Base-by-base conservation (phyloP, 2,888 invertebrate species). In the Cepaea hortensis region DNA sequence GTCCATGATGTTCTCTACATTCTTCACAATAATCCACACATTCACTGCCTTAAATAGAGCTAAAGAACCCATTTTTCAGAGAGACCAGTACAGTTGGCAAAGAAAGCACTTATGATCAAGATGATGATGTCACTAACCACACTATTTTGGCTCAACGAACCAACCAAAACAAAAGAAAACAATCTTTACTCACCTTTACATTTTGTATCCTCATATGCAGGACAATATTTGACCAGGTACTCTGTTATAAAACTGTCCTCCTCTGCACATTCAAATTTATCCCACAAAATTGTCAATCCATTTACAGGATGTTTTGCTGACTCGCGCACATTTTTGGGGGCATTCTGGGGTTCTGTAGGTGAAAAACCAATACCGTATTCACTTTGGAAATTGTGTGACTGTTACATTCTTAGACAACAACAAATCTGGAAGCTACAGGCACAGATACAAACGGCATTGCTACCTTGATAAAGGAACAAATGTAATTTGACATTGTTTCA, bases 181-280 rank as follows among this genome's bases (percentile, higher is more conserved):
- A 55, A 55, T 35, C 35, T 62, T 6, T 23, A 73, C 73, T 50
- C 15, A 85, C 85, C 85, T 5, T 9, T 46, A 50, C 85, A 85
- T 48, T 13, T 85, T 6, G 3, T 46, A 20, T 18, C n/a, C n/a
- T 76, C 68, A 50, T 46, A 18, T 3, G 50, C 20, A 35, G 76
- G 48, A 68, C 85, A 85, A 23, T 77, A 85, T 18, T 18, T 76
- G 50, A 85, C 85, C 50, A 77, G n/a, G 23, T 85, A 85, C 48
- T 85, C 79, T 68, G 68, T 79, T 15, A 85, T 79, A 55, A 68
- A 85, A 55, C 73, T 73, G n/a, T 48, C 46, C 18, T 85, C 79
- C 70, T 79, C 79, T 68, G 48, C 62, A 68, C 85, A 85, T 48
- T 77, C 79, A 50, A 48, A 73, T 68, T 85, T 85, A 13, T 77